These are phyloP conservation scores for Scolopax mira DNA, from an alignment of 2,113 vertebrate genomes.

Conservation along the genomic window DNA sequence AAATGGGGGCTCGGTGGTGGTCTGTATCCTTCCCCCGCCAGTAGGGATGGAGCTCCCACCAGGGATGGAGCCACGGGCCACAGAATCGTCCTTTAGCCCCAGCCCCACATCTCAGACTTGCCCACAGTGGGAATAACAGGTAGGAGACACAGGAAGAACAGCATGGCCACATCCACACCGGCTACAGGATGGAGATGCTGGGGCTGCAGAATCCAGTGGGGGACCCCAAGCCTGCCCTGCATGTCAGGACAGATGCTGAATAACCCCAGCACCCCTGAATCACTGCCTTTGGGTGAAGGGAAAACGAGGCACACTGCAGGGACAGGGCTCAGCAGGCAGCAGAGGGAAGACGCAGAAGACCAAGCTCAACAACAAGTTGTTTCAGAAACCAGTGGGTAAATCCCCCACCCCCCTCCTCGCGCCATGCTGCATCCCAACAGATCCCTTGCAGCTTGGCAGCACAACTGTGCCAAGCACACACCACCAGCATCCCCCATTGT, in stretches of 20 bases:
- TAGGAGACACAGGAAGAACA: rapidly evolving
- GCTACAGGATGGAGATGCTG: rapidly evolving
- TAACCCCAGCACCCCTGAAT: not conserved
- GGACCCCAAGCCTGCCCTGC: not conserved
- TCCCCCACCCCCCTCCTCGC: not conserved
- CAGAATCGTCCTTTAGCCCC: not conserved
- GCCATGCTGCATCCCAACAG: not conserved
- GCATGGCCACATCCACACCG: not conserved
- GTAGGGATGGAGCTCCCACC: not conserved
- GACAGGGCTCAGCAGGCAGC: not conserved
- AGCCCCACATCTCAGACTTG: rapidly evolving
- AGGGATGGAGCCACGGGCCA: not conserved
- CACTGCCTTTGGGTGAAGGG: not conserved
- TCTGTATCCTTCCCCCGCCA: rapidly evolving
- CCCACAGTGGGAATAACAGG: rapidly evolving
- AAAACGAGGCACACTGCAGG: not conserved
- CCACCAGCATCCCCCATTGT: rapidly evolving
- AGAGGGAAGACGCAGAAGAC: not conserved
- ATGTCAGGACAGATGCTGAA: not conserved
- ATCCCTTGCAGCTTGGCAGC: not conserved
- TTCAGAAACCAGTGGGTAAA: not conserved
- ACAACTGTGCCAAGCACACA: rapidly evolving
- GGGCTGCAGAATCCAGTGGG: not conserved
- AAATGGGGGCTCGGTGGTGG: rapidly evolving
- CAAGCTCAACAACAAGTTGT: not conserved